A percentile compares a stretch with the other conserved stretches of the same genome.
phyloP scores from a whole-genome alignment of 2,888 invertebrate genomes.

The Auanema freiburgensis region DNA sequence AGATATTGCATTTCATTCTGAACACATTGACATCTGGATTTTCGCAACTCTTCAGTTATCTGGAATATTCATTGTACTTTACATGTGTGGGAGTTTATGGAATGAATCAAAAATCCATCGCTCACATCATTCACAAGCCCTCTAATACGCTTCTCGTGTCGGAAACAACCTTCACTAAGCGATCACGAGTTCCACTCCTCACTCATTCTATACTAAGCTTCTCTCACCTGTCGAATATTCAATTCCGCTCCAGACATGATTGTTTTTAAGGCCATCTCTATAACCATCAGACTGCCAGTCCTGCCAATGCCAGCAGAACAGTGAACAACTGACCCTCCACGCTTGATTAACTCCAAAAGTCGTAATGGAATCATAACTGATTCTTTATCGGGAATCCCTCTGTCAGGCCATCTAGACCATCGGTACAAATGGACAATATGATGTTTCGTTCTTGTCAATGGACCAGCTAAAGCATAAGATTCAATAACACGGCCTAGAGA shows the following conservation, averaged over 20 bases:
- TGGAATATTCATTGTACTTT: conserved; percentile 14
- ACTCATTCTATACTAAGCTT: no score
- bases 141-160: not conserved
- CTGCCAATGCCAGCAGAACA: conserved; percentile 49
- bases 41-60: conserved; percentile 39
- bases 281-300: conserved; percentile 43
- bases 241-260: conserved; percentile 28
- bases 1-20: conserved; percentile 50
- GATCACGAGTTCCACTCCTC: no score
- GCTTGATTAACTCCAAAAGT: conserved; percentile 34
- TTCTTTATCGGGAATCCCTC: conserved; percentile 43
- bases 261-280: conserved; percentile 39
- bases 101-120: not conserved
- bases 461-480: not conserved
- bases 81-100: not conserved
- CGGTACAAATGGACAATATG: not conserved
- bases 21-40: conserved; percentile 38
- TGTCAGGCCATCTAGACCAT: conserved; percentile 43
- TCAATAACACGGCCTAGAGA: not conserved
- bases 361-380: conserved; percentile 35
- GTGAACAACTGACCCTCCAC: conserved; percentile 39
- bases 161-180: not conserved
- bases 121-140: not conserved
- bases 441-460: not conserved
- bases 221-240: conserved; percentile 38